Percentiles rank a stretch among this genome's conserved stretches.
Evolutionary conservation across 37 sponge, comb jelly and placozoan genomes (phyloP).

Genomic region (Halisarca cf. caerulea): DNA sequence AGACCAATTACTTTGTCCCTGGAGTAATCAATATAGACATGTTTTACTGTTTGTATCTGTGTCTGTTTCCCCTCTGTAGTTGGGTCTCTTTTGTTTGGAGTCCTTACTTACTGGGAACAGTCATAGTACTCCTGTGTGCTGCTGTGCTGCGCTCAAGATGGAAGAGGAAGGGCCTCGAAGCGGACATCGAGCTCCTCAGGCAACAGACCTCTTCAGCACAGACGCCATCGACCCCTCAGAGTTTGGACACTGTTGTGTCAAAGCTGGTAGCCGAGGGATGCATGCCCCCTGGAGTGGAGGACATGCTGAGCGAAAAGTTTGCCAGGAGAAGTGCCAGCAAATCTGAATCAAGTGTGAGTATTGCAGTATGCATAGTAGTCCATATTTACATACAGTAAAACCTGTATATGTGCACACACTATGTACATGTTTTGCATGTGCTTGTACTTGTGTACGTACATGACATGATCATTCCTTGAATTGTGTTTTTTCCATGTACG

Average conservation of each 20-base stretch:
- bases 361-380: no score
- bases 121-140: background rate
- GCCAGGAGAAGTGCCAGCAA: slow-evolving; percentile 2
- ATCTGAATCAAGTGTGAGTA: slow-evolving; percentile 15
- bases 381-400: no score
- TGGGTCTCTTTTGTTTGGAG: background rate
- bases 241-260: background rate
- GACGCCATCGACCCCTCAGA: background rate
- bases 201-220: background rate
- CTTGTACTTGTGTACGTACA: no score
- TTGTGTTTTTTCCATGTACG: no score
- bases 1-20: no score
- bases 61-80: background rate
- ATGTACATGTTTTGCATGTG: no score
- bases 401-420: no score
- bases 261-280: background rate
- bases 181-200: background rate
- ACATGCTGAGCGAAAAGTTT: background rate
- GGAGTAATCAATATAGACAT: no score
- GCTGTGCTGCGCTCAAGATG: background rate
- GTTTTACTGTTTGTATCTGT: no score
- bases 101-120: background rate
- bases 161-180: background rate
- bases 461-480: no score
- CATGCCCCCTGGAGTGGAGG: no score